Evolutionary conservation across 1,140 invertebrate genomes (phyloP), one percentile per base, ranked within the genome.

Genomic region (Prorops nasuta): DNA sequence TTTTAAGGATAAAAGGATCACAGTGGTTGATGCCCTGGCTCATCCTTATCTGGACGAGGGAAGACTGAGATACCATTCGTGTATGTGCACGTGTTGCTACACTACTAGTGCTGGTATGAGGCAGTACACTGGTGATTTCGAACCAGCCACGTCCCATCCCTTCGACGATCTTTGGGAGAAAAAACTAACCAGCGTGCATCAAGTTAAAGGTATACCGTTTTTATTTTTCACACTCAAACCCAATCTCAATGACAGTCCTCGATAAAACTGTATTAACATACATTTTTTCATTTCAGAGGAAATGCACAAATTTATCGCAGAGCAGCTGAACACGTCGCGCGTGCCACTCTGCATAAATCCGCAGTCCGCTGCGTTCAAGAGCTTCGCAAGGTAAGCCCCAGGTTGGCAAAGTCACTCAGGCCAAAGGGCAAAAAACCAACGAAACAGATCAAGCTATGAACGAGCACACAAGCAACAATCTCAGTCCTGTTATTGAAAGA

Each of bases 321-420:
- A 98, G 76, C 94, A 96, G 76, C 84, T 97, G 70, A 91, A 92
- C 72, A 91, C 90, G 62, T 90, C 89, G 68, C 86, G 93, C 51
- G 94, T 98, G 51, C 96, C 97, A 58, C 83, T 99, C 44, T 98
- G 96, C 83, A 98, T 99, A 81, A 99, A 99, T 83, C 97, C 96
- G 55, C 94, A 97, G 81, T 98, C 95, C 63, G 94, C 96, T 70
- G 93, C 96, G 72, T 99, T 98, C 83, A 98, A 97, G 82, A 97
- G 92, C 83, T 98, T 98, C 86, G 92, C 94, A 82, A 98, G 93
- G 93, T 98, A 91, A 93, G 88, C 47, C 49, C 37, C 43, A 55
- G 51, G 24, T 10, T 31, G 32, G 22, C 41, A 28, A 28, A 28
- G 24, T 28, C 24, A 28, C 4, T 28, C 24, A 28, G 24, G 24